These are phyloP conservation scores for Pyrgilauda ruficollis DNA, from an alignment of 2,113 vertebrate genomes.

Conservation along the genomic window DNA sequence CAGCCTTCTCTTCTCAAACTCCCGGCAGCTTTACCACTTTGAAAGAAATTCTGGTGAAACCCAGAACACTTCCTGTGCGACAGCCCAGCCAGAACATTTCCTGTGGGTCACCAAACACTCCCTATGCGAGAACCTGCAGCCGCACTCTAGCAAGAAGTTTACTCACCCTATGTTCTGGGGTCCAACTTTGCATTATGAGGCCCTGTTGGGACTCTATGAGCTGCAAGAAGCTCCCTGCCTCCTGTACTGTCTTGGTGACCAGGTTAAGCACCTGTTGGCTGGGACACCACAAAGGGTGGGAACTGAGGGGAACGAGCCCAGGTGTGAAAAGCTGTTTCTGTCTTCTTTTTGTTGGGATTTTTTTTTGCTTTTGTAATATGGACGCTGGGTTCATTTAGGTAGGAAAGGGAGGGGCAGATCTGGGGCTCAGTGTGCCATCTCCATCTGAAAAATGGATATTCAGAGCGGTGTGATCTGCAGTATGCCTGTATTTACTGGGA, in stretches of 20 bases:
- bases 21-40: neutral
- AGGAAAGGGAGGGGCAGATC: neutral
- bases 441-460: fast-evolving
- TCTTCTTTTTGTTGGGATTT: neutral
- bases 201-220: neutral
- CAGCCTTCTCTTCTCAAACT: neutral
- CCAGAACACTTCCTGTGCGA: fast-evolving
- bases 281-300: neutral
- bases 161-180: fast-evolving
- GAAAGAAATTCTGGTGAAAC: neutral
- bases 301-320: neutral
- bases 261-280: neutral
- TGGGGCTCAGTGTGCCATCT: fast-evolving
- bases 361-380: neutral
- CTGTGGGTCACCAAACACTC: neutral
- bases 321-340: neutral
- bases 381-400: neutral
- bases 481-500: fast-evolving
- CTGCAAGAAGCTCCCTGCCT: neutral
- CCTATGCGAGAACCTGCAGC: fast-evolving
- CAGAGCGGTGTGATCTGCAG: neutral
- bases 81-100: neutral
- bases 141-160: neutral
- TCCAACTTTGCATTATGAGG: neutral
- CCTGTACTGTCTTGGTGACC: neutral